phyloP scores from a whole-genome alignment of 2,888 invertebrate genomes.

The Melieria crassipennis region DNA sequence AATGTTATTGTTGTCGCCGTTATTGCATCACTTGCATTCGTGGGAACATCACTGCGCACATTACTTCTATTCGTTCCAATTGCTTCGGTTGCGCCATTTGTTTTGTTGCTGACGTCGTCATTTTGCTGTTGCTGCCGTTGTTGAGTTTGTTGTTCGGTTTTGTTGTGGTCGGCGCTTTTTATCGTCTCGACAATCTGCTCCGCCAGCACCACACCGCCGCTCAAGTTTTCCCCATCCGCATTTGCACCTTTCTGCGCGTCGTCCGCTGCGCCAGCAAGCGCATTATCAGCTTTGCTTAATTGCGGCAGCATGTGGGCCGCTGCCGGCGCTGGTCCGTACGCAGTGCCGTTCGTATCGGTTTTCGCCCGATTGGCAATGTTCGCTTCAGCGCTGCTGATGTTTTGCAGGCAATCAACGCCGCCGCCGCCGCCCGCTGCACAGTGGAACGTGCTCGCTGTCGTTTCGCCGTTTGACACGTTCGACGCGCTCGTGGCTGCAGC shows the following conservation, averaged over 20 bases:
- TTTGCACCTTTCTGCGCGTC: neutral
- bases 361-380: conserved; percentile 25
- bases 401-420: conserved; percentile 9
- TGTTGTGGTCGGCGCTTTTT: no score
- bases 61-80: no score
- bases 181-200: no score
- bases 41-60: no score
- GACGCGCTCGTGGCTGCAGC: neutral
- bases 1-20: neutral
- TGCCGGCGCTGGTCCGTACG: neutral
- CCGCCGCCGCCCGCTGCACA: neutral
- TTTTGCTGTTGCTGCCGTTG: no score
- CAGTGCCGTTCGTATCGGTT: conserved; percentile 1
- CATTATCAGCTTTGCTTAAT: neutral
- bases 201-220: neutral
- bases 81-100: no score
- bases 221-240: neutral
- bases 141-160: no score
- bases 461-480: conserved; percentile 20
- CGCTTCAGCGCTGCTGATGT: conserved; percentile 7
- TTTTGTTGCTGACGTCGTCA: no score
- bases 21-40: neutral
- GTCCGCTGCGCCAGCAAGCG: neutral
- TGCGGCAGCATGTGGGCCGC: neutral
- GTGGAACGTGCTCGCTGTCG: neutral